Base-by-base conservation (phyloP, 2,888 invertebrate species). In the Temnothorax unifasciatus region DNA sequence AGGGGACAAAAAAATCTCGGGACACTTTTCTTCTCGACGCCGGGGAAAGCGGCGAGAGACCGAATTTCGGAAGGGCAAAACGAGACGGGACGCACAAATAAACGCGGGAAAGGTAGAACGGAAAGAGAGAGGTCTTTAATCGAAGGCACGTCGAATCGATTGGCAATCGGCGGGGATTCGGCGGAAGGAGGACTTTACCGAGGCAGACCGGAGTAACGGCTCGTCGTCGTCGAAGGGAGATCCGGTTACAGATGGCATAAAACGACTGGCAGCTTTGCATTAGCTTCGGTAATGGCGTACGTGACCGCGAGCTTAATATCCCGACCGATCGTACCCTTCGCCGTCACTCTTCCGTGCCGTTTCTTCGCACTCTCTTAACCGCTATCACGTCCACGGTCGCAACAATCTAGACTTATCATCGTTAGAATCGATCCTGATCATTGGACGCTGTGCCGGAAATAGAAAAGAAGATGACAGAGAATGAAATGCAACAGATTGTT, bases 211-310 rank as follows among this genome's bases (percentile, higher is more conserved):
- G 87, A 83, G 90, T 85, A 84, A 84, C 85, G 85, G 77, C 74
- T 86, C 87, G 87, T 86, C 90, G 88, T 88, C 90, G 88, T 88
- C 89, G 89, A 87, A 87, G 89, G 89, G 87, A 90, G 91, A 91
- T 93, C 93, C 91, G 90, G 91, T 93, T 93, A 91, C 93, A 92
- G 92, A 92, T 92, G 92, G 91, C 91, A 91, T 91, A 91, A 90
- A 91, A 92, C 92, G 92, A 92, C 91, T 92, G 92, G 92, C 92
- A 92, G 91, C 91, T 92, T 91, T 92, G 92, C 93, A 93, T 93
- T 93, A 91, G 92, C 92, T 91, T 88, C 88, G 90, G 89, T 93
- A 93, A 93, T 93, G 92, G 93, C 89, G 92, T 93, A 93, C 93
- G 93, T 93, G 93, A 92, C 92, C 91, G 90, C 92, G 92, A 90